These are phyloP conservation scores for Tetrapedia diversipes DNA, from an alignment of 2,888 invertebrate species.

Conservation along the genomic window DNA sequence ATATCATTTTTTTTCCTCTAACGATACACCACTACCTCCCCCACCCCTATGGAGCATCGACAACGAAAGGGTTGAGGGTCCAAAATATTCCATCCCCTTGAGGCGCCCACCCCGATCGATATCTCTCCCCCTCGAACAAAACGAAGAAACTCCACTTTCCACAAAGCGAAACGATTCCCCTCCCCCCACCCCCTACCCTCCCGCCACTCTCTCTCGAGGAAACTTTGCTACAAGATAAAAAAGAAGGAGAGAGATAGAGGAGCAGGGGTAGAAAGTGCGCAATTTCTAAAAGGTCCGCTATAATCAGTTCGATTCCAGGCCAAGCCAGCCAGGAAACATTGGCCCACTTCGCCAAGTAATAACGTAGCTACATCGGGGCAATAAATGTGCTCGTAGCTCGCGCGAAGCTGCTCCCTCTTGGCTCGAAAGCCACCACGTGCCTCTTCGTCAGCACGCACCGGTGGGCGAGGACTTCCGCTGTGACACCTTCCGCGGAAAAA, in stretches of 20 bases:
- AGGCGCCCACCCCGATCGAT: too few relatives aligned
- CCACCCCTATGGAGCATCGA: too few relatives aligned
- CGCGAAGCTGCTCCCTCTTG: conserved; percentile 38
- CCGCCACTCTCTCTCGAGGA: too few relatives aligned
- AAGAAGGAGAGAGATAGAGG: conserved; percentile 17
- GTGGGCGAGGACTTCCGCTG: conserved; percentile 38
- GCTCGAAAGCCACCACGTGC: conserved; percentile 35
- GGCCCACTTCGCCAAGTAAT: conserved; percentile 77
- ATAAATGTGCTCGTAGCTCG: conserved; percentile 63
- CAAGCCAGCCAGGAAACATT: conserved; percentile 66
- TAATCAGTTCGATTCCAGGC: conserved; percentile 71
- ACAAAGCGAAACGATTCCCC: background rate
- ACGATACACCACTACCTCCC: too few relatives aligned
- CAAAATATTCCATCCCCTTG: background rate
- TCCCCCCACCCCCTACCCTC: background rate
- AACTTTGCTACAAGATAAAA: background rate
- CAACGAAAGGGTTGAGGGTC: too few relatives aligned
- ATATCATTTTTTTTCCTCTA: too few relatives aligned
- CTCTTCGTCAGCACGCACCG: conserved; percentile 42
- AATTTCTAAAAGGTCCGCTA: conserved; percentile 71
- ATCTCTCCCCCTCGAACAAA: too few relatives aligned
- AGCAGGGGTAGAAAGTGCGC: conserved; percentile 24
- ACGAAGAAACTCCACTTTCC: background rate
- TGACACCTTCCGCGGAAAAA: conserved; percentile 41
- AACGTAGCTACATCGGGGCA: conserved; percentile 69